These are phyloP conservation scores for Lichenostomus cassidix DNA, from an alignment of 2,113 vertebrate genomes.

Conservation along the genomic window DNA sequence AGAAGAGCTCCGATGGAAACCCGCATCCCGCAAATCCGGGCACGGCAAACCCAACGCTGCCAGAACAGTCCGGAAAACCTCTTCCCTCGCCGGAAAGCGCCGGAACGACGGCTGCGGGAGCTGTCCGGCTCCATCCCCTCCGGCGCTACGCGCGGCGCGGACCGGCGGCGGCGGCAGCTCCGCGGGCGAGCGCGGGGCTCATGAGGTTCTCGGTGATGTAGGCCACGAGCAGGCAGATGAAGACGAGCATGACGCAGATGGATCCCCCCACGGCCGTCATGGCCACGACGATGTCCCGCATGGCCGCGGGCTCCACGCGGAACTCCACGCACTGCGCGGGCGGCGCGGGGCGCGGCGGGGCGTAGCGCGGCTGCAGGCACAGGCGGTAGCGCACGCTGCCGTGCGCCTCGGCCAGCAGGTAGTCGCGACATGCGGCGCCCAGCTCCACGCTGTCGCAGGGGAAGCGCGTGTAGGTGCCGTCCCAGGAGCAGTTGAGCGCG, in stretches of 20 bases:
- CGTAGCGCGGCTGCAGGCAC: conserved; percentile 81
- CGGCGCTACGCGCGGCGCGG: background rate
- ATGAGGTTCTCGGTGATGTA: conserved; percentile 97
- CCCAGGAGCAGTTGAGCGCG: conserved; percentile 92
- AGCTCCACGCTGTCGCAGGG: conserved; percentile 89
- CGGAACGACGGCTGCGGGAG: accelerated
- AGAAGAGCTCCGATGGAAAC: background rate
- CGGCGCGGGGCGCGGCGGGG: conserved; percentile 22
- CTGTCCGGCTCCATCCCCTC: too few species aligned
- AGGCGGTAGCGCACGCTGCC: conserved; percentile 90
- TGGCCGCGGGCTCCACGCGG: conserved; percentile 83
- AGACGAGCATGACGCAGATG: conserved; percentile 97
- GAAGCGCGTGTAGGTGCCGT: conserved; percentile 91
- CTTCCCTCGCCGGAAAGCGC: background rate
- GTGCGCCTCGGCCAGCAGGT: conserved; percentile 87
- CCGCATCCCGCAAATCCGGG: accelerated
- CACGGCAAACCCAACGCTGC: background rate
- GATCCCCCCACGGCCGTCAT: conserved; percentile 97
- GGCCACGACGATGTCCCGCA: conserved; percentile 95
- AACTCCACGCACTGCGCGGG: conserved; percentile 88
- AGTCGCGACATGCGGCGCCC: conserved; percentile 87
- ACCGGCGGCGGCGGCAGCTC: conserved; percentile 48
- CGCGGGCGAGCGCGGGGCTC: conserved; percentile 4
- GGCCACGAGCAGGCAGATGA: conserved; percentile 95
- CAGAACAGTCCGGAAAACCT: background rate